Percentiles rank a stretch among this genome's conserved stretches.
Evolutionary conservation across 2,797 vertebrate genomes (phyloP).

Genomic region (Silurus lanzhouensis): DNA sequence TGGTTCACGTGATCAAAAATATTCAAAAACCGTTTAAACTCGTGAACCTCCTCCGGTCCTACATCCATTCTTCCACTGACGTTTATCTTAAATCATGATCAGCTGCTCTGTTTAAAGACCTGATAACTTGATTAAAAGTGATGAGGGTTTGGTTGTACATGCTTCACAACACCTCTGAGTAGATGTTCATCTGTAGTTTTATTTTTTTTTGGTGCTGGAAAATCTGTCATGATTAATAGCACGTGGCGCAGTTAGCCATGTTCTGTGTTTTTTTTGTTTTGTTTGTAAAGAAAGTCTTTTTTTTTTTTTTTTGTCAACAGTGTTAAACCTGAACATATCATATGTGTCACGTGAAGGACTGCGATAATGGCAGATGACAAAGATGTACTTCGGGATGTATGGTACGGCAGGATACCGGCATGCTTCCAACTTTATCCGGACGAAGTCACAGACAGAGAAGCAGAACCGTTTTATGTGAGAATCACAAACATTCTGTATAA

Average conservation of each 20-base stretch:
- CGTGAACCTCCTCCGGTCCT: background rate
- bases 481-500: background rate
- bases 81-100: background rate
- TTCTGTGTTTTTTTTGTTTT: background rate
- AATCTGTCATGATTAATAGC: background rate
- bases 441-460: slow-evolving; percentile 93
- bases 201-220: background rate
- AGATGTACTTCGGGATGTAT: slow-evolving; percentile 96
- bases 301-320: slow-evolving; percentile 14
- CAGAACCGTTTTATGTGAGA: slow-evolving; percentile 95
- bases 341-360: slow-evolving; percentile 80
- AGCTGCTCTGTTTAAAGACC: background rate
- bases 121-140: background rate
- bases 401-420: slow-evolving; percentile 95
- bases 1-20: background rate
- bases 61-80: background rate
- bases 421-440: slow-evolving; percentile 95
- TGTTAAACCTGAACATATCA: slow-evolving; percentile 13
- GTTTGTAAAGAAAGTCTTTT: background rate
- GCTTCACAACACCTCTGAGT: background rate
- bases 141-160: background rate
- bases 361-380: slow-evolving; percentile 99
- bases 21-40: background rate
- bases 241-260: background rate
- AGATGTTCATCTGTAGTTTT: background rate